Evolutionary conservation across 2,888 invertebrate species (phyloP), one percentile per base, ranked within the genome.

Genomic region (Pyrochroa serraticornis): DNA sequence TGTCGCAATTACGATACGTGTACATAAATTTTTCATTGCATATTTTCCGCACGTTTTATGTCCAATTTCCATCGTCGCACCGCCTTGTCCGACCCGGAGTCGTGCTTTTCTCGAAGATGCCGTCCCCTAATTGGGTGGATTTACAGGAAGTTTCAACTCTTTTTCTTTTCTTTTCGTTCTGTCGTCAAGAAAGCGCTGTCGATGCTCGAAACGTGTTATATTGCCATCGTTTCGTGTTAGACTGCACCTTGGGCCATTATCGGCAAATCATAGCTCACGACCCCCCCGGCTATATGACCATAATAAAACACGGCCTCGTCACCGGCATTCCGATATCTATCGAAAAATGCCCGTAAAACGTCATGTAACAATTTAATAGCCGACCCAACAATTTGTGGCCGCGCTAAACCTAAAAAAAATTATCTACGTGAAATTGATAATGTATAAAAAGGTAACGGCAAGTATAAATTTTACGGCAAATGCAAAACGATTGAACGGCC

Each of bases 201-300:
- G 63, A 58, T 47, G 62, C 32, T 46, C 45, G 22, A 63, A 70
- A 73, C 75, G 75, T 75, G 75, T 70, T 70, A 67, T 71, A 75
- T 75, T 75, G 73, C 70, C 75, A 71, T 75, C 74, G 58, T 75
- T 72, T 65, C 59, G 67, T 58, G 67, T 61, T 58, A 62, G 66
- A 56, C 63, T 64, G 60, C 59, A 67, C 69, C 68, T 69, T 64
- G 59, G 64, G 64, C 65, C 65, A 67, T 72, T 72, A 71, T 71
- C 66, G 51, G 55, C 64, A 65, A 65, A 70, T 70, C 67, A 65
- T 67, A 64, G 62, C 60, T 36, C 22, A 53, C 35, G 37, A 59
- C 57, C 53, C 53, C 50, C n/a, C 22, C 22, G 33, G 43, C 44
- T 51, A 43, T 51, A 43, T 51, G 12, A 38, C 52, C 12, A 13